Conservation (phyloP, 2,888 invertebrate genomes). For the Bombylius major region DNA sequence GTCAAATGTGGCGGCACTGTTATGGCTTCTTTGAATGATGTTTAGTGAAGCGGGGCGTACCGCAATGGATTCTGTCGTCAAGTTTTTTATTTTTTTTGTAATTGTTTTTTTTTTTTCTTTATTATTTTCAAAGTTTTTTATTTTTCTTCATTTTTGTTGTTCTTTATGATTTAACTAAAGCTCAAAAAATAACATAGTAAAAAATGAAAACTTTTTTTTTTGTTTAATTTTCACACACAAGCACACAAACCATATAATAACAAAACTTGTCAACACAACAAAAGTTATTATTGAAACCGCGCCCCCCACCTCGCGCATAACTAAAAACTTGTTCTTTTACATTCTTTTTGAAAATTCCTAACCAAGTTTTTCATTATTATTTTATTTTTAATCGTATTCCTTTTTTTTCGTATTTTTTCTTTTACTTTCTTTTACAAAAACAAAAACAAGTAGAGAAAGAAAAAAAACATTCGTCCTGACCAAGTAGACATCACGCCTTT, state of each 20-base stretch:
- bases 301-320: not conserved
- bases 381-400: not conserved
- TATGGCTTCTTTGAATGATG: slow-evolving; percentile 21
- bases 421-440: not conserved
- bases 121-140: slow-evolving; percentile 1
- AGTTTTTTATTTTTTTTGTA: slow-evolving; percentile 13
- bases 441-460: too few species aligned
- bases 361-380: not conserved
- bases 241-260: not conserved
- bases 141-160: not conserved
- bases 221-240: not conserved
- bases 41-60: slow-evolving; percentile 32
- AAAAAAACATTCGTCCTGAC: not conserved
- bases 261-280: not conserved
- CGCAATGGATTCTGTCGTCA: slow-evolving; percentile 21
- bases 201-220: not conserved
- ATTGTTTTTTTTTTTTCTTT: slow-evolving; percentile 7
- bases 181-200: slow-evolving; percentile 1
- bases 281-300: not conserved
- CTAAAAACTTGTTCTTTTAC: too few species aligned
- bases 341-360: not conserved
- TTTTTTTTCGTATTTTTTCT: not conserved
- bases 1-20: slow-evolving; percentile 13
- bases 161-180: not conserved
- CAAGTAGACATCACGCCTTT: slow-evolving; percentile 7